Evolutionary conservation across 1,140 invertebrate species (phyloP), one percentile per base, ranked within the genome.

Genomic region (Penaeus indicus): DNA sequence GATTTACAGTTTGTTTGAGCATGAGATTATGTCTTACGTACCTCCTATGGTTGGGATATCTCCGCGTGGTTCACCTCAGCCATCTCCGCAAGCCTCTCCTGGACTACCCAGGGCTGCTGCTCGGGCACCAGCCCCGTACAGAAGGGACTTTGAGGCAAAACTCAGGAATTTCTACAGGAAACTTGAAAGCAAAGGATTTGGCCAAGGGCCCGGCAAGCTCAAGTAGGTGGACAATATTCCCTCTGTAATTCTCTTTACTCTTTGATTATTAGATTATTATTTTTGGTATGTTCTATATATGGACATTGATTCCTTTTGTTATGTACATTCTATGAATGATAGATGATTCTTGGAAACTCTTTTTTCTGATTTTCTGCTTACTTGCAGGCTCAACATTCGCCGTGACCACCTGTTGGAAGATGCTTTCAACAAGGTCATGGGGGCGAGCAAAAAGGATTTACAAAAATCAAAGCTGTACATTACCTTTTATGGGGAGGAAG

Each of bases 11-110:
- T 95, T 98, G 91, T 99, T 98, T 94, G 97, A 99, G 93, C 97
- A 98, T 95, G 98, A 99, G 94, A 98, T 99, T 92, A 98, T 98
- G 97, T 98, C 97, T 85, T 98, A 98, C 93, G 96, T 98, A 92
- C 97, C 97, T 90, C 96, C 96, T 38, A 91, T 92, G 22, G 82
- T 91, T 69, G 89, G 91, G 92, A 92, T 91, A 92, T 94, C 94
- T 89, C 94, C 94, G 3, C 91, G 93, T 67, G 93, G 93, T n/a
- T 95, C 95, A 25, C 95, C 96, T 2, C 94, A 95, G 89, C 94
- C 94, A 79, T 97, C 97, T 85, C 96, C 97, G 0, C 96, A 96
- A 90, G 96, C 96, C 25, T 96, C 96, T 75, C 96, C 96, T 4
- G 96, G 95, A 87, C 94, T 96, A 90, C 95, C 95, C 89, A 94